Conservation (phyloP, 2,113 vertebrate genomes). For the Pseudolaguvia tuberculata region DNA sequence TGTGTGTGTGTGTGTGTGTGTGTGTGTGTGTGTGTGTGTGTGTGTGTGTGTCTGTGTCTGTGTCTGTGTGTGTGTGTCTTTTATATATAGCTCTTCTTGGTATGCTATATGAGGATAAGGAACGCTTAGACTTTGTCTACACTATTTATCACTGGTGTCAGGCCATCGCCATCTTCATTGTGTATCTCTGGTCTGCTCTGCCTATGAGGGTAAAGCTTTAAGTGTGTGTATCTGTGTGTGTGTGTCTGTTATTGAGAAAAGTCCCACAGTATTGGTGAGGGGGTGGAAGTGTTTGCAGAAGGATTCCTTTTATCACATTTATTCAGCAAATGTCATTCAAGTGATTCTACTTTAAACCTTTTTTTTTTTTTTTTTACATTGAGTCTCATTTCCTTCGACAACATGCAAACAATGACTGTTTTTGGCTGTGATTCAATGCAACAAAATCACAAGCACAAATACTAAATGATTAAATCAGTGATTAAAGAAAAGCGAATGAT, state of each 20-base stretch:
- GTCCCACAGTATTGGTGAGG: background rate
- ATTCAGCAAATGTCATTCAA: background rate
- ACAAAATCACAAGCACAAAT: background rate
- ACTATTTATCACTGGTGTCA: constrained; percentile 98
- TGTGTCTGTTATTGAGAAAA: background rate
- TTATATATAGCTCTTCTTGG: constrained; percentile 76
- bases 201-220: constrained; percentile 83
- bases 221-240: constrained; percentile 6
- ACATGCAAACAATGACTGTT: background rate
- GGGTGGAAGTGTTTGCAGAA: background rate
- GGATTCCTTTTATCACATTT: background rate
- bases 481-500: background rate
- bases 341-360: background rate
- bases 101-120: constrained; percentile 89
- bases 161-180: constrained; percentile 85
- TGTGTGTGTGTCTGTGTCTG: no score
- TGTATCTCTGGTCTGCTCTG: constrained; percentile 80
- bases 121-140: constrained; percentile 90
- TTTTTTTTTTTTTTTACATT: background rate
- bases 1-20: no score
- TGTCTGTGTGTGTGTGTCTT: background rate
- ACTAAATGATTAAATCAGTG: background rate
- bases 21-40: no score
- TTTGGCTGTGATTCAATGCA: background rate
- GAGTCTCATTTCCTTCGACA: background rate